A percentile compares a stretch with the other conserved stretches of the same genome.
Conservation (phyloP, 2,888 invertebrate genomes). For the Sminthurinus aureus region DNA sequence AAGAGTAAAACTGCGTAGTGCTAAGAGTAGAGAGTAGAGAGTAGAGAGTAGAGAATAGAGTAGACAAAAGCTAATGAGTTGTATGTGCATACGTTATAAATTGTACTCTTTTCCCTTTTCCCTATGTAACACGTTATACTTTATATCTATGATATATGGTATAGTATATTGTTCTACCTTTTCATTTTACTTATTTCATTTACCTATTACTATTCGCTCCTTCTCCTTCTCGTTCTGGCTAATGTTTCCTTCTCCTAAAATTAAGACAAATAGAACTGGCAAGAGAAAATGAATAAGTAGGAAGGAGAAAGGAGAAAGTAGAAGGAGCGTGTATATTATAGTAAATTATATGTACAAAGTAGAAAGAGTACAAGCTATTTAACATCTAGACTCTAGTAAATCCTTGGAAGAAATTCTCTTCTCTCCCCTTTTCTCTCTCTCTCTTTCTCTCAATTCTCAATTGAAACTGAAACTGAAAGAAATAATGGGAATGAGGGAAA, state of each 20-base stretch:
- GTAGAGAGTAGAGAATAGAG: no score
- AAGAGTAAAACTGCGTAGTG: no score
- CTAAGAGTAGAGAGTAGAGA: no score
- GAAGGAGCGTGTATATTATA: background rate
- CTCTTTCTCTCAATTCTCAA: no score
- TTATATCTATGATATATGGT: background rate
- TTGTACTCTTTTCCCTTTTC: no score
- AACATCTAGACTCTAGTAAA: background rate
- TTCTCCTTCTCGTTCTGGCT: background rate
- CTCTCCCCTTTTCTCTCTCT: background rate
- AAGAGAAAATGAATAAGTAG: background rate
- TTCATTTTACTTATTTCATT: background rate
- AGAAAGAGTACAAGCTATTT: background rate
- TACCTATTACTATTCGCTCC: background rate
- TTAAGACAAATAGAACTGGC: background rate
- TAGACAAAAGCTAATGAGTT: no score
- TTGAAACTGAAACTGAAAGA: no score
- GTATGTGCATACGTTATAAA: no score
- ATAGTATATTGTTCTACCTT: background rate
- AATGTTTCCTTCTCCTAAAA: background rate
- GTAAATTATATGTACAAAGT: background rate
- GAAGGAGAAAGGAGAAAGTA: background rate
- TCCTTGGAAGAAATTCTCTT: conserved; percentile 1
- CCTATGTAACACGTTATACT: background rate
- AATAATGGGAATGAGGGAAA: no score